A percentile compares a stretch with the other conserved stretches of the same genome.
Evolutionary conservation across 2,888 invertebrate species (phyloP).

Genomic region (Oxytorus armatus): DNA sequence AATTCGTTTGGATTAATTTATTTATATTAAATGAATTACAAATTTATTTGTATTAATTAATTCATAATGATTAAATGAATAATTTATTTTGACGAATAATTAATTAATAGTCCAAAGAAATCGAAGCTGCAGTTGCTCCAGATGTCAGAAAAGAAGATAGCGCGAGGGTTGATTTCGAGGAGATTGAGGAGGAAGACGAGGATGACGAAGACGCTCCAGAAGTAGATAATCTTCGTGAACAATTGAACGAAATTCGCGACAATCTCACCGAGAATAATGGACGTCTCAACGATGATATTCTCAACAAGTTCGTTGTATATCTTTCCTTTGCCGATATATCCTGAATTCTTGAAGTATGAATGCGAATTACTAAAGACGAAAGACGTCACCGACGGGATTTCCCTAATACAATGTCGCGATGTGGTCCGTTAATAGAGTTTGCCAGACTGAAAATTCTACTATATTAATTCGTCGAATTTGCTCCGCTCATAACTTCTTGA

Average conservation of each 20-base stretch:
- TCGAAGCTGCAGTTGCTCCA: constrained; percentile 59
- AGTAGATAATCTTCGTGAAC: constrained; percentile 81
- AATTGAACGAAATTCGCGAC: constrained; percentile 83
- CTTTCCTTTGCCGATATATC: too few relatives aligned
- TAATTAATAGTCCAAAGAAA: constrained; percentile 67
- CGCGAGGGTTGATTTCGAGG: constrained; percentile 72
- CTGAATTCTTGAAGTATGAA: too few relatives aligned
- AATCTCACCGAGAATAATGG: constrained; percentile 82
- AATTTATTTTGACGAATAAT: too few relatives aligned
- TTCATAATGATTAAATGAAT: constrained; percentile 8
- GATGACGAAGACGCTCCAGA: constrained; percentile 77
- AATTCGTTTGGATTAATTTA: too few relatives aligned
- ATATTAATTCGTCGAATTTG: constrained; percentile 1
- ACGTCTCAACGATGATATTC: constrained; percentile 83
- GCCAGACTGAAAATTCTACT: constrained; percentile 28
- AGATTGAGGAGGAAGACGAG: constrained; percentile 75
- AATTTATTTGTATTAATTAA: too few relatives aligned
- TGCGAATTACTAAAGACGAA: neutral
- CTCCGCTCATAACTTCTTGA: neutral
- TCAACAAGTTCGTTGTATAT: constrained; percentile 83
- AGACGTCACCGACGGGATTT: neutral
- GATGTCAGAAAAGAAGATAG: constrained; percentile 51
- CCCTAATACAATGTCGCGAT: constrained; percentile 7
- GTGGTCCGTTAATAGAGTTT: constrained; percentile 28
- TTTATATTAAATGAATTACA: too few relatives aligned